Evolutionary conservation across 2,113 vertebrate genomes (phyloP).

Genomic region (Ochotona princeps): DNA sequence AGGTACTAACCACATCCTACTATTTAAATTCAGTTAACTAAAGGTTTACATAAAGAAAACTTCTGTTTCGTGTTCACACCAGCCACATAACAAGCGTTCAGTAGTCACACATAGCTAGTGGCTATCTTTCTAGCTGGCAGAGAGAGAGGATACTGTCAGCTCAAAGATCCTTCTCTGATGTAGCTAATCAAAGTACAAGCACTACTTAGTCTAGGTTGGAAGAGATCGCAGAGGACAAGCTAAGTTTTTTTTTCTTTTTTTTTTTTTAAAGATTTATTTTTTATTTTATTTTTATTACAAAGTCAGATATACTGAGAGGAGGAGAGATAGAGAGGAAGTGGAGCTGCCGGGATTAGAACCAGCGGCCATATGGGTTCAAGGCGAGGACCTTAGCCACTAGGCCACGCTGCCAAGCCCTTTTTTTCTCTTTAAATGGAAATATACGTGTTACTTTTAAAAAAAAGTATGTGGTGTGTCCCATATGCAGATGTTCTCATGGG

Average conservation of each 20-base stretch:
- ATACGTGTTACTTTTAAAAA: conserved; percentile 25
- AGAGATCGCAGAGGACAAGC: no score
- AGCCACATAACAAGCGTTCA: neutral
- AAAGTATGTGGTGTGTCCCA: conserved; percentile 47
- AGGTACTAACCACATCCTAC: neutral
- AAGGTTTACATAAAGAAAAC: neutral
- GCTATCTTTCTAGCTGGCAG: neutral
- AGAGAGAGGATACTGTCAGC: neutral
- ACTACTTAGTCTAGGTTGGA: no score
- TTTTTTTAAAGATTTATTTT: no score
- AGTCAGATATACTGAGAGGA: no score
- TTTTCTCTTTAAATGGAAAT: conserved; percentile 69
- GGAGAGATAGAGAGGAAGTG: no score
- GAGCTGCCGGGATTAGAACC: no score
- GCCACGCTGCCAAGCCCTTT: no score
- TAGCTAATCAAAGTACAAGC: neutral
- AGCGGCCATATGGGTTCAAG: no score
- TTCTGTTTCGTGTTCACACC: neutral
- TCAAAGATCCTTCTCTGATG: neutral
- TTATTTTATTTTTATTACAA: no score
- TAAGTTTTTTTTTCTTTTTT: no score
- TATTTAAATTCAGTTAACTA: neutral
- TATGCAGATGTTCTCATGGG: neutral
- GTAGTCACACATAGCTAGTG: neutral
- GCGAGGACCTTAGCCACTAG: no score